Percentiles rank a stretch among this genome's conserved stretches.
phyloP scores from a whole-genome alignment of 2,888 invertebrate genomes.

The Petrophora chlorosata region DNA sequence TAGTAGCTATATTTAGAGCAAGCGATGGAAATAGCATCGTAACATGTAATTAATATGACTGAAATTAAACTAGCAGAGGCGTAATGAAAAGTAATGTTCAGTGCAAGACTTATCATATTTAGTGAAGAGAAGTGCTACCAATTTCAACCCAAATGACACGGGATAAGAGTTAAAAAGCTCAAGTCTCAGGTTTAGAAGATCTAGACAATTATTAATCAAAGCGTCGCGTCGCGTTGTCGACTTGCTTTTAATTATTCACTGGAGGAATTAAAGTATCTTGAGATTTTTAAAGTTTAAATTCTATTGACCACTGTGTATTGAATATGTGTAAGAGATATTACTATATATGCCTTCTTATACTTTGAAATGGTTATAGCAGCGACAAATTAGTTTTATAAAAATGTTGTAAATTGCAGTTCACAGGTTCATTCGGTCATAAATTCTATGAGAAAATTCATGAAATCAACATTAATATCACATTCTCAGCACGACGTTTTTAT shows the following conservation, averaged over 20 bases:
- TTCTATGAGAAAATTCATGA: too few relatives aligned
- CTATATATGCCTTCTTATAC: neutral
- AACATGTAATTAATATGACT: slow-evolving; percentile 57
- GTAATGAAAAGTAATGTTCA: slow-evolving; percentile 56
- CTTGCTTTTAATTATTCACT: slow-evolving; percentile 3
- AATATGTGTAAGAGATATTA: neutral
- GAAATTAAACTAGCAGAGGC: slow-evolving; percentile 53
- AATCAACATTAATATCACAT: too few relatives aligned
- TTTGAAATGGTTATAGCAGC: neutral
- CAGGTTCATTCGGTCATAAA: too few relatives aligned
- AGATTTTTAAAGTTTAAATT: neutral
- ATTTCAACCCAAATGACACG: slow-evolving; percentile 28
- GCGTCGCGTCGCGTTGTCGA: slow-evolving; percentile 4
- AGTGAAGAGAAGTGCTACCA: slow-evolving; percentile 30
- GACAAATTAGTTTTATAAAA: too few relatives aligned
- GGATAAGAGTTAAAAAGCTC: slow-evolving; percentile 6
- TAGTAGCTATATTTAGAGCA: slow-evolving; percentile 47
- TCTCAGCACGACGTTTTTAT: too few relatives aligned
- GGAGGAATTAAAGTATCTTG: slow-evolving; percentile 1
- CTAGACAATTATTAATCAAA: slow-evolving; percentile 12
- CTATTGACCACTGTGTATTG: neutral
- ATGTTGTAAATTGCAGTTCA: too few relatives aligned
- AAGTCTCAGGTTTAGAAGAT: slow-evolving; percentile 1
- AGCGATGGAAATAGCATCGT: slow-evolving; percentile 51
- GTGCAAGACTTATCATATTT: slow-evolving; percentile 37